Percentiles rank a stretch among this genome's conserved stretches.
These are phyloP conservation scores for Pterostichus niger DNA, from an alignment of 2,888 invertebrate genomes.

Conservation along the genomic window DNA sequence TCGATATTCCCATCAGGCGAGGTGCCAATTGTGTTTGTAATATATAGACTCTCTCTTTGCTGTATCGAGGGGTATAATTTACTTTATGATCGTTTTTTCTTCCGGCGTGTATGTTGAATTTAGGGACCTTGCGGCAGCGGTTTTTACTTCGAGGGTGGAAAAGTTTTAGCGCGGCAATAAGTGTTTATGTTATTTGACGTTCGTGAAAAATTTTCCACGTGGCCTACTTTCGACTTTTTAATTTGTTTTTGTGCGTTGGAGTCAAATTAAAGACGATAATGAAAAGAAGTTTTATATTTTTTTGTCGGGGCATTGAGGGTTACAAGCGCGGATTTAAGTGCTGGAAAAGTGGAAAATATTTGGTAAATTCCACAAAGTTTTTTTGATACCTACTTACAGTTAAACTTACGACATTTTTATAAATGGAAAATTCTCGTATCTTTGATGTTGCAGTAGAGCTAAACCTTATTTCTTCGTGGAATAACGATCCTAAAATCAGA, in stretches of 20 bases:
- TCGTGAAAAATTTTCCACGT: slow-evolving; percentile 59
- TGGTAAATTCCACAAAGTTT: slow-evolving; percentile 24
- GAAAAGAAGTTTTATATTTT: slow-evolving; percentile 50
- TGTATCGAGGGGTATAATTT: slow-evolving; percentile 54
- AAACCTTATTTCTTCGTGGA: too few species aligned
- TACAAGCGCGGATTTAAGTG: slow-evolving; percentile 26
- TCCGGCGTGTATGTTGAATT: slow-evolving; percentile 42
- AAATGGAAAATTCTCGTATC: slow-evolving; percentile 9
- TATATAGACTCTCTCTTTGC: slow-evolving; percentile 54
- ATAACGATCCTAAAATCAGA: too few species aligned
- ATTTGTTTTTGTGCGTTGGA: slow-evolving; percentile 55
- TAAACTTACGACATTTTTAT: slow-evolving; percentile 21
- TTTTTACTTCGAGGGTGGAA: slow-evolving; percentile 29
- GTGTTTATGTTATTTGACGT: slow-evolving; percentile 65
- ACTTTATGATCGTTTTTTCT: slow-evolving; percentile 61
- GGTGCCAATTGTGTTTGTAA: slow-evolving; percentile 68
- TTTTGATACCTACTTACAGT: slow-evolving; percentile 46
- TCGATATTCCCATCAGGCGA: slow-evolving; percentile 69
- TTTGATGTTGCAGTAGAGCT: background rate
- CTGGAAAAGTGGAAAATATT: slow-evolving; percentile 35
- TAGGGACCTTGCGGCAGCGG: slow-evolving; percentile 25
- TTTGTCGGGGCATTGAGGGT: slow-evolving; percentile 33
- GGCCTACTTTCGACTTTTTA: slow-evolving; percentile 64
- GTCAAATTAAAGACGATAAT: slow-evolving; percentile 62
- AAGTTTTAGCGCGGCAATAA: slow-evolving; percentile 46